Evolutionary conservation across 23 tunicate species (phyloP).

Genomic region (Styela plicata): DNA sequence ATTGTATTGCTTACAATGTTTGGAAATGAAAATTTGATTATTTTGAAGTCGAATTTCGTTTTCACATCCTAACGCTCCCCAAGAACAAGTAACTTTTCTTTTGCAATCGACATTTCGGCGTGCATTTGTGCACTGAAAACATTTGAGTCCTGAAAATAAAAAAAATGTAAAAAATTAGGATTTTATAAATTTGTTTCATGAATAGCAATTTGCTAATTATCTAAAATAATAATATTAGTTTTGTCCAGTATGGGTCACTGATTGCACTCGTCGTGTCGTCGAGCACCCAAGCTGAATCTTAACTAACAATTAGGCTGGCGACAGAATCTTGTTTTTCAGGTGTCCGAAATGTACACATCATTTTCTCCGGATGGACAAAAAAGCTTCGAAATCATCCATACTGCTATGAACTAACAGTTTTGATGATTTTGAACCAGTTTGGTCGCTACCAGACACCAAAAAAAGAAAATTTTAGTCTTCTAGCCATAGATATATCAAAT

Average conservation of each 20-base stretch:
- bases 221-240: neutral
- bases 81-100: constrained; percentile 4
- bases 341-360: neutral
- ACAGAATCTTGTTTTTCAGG: neutral
- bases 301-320: no score
- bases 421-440: no score
- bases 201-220: neutral
- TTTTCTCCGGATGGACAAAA: no score
- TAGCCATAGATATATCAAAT: no score
- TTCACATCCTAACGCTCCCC: constrained; percentile 28
- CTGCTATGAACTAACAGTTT: no score
- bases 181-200: neutral
- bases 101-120: constrained; percentile 30
- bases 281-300: no score
- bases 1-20: constrained; percentile 38
- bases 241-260: neutral
- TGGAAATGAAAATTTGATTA: constrained; percentile 37
- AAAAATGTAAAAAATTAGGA: no score
- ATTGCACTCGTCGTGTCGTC: neutral
- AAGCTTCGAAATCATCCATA: no score
- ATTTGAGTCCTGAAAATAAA: constrained; percentile 37
- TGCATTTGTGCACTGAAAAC: constrained; percentile 45
- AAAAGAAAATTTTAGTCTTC: no score
- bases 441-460: no score
- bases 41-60: constrained; percentile 57